A percentile compares a stretch with the other conserved stretches of the same genome.
phyloP scores from a whole-genome alignment of 2,113 vertebrate genomes.

The Pelvicachromis taeniatus region DNA sequence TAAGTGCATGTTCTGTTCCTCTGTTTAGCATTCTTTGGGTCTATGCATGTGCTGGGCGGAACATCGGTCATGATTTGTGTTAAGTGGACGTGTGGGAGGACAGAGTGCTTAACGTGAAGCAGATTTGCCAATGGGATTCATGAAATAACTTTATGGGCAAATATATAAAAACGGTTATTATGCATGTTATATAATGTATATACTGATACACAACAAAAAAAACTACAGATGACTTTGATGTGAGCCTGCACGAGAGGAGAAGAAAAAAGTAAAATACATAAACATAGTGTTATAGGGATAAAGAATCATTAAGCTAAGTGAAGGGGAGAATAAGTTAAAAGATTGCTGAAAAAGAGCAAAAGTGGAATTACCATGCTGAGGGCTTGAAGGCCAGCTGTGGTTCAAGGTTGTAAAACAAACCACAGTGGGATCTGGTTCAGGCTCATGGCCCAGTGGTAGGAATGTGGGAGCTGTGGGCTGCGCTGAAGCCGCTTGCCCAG shows the following conservation, averaged over 20 bases:
- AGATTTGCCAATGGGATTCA: conserved; percentile 22
- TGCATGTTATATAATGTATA: neutral
- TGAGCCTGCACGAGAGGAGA: neutral
- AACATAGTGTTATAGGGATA: neutral
- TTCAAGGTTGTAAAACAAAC: conserved; percentile 74
- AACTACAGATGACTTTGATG: neutral
- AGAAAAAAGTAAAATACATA: conserved; percentile 5
- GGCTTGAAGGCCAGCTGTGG: conserved; percentile 61
- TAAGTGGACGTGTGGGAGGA: conserved; percentile 31
- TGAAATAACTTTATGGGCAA: neutral
- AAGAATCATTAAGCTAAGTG: conserved; percentile 3
- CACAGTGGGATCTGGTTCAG: conserved; percentile 59
- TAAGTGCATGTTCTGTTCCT: conserved; percentile 22
- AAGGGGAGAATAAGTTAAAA: conserved; percentile 27
- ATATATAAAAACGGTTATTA: neutral
- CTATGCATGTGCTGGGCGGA: neutral
- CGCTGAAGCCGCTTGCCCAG: conserved; percentile 11
- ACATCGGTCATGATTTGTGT: conserved; percentile 45
- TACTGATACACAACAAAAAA: conserved; percentile 6
- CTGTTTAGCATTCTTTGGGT: conserved; percentile 32
- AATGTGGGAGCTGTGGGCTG: conserved; percentile 45
- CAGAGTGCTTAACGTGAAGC: conserved; percentile 8
- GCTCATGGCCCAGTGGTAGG: conserved; percentile 22
- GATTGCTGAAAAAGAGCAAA: conserved; percentile 27
- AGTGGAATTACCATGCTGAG: conserved; percentile 41